A percentile compares a stretch with the other conserved stretches of the same genome.
Conservation (phyloP, 2,113 vertebrate species). For the Zosterops lateralis region DNA sequence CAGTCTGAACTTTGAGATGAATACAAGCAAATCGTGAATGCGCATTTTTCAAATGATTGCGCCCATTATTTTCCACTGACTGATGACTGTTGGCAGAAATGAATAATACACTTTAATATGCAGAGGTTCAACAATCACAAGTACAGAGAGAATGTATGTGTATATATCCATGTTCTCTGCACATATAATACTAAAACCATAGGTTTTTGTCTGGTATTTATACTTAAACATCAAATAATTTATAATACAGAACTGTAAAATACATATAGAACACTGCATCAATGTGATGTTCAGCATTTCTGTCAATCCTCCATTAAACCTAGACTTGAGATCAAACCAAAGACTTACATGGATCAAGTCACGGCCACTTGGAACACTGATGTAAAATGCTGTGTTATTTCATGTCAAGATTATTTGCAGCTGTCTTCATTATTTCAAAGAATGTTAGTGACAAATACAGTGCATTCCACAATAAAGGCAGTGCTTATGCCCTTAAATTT, state of each 20-base stretch:
- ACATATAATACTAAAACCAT: slow-evolving; percentile 11
- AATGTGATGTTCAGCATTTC: slow-evolving; percentile 42
- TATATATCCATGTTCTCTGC: not conserved
- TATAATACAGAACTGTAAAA: slow-evolving; percentile 44
- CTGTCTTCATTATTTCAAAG: slow-evolving; percentile 41
- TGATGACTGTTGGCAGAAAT: slow-evolving; percentile 28
- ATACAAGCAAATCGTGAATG: slow-evolving; percentile 24
- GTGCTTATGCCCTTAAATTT: not conserved
- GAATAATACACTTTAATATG: slow-evolving; percentile 25
- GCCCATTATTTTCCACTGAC: slow-evolving; percentile 10
- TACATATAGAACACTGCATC: slow-evolving; percentile 48
- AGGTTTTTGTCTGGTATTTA: slow-evolving; percentile 67
- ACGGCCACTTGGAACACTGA: slow-evolving; percentile 49
- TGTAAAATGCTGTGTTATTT: slow-evolving; percentile 34
- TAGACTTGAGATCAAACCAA: slow-evolving; percentile 47
- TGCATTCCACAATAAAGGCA: not conserved
- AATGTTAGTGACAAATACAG: not conserved
- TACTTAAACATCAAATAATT: slow-evolving; percentile 57
- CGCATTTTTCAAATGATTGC: slow-evolving; percentile 36
- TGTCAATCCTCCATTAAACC: slow-evolving; percentile 63
- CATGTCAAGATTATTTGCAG: slow-evolving; percentile 30
- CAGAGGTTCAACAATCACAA: slow-evolving; percentile 7
- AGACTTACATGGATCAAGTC: slow-evolving; percentile 43
- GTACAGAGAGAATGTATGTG: not conserved
- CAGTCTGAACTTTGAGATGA: slow-evolving; percentile 20